A percentile compares a stretch with the other conserved stretches of the same genome.
Conservation (phyloP, 2,797 vertebrate genomes). For the Phrynocephalus forsythii region DNA sequence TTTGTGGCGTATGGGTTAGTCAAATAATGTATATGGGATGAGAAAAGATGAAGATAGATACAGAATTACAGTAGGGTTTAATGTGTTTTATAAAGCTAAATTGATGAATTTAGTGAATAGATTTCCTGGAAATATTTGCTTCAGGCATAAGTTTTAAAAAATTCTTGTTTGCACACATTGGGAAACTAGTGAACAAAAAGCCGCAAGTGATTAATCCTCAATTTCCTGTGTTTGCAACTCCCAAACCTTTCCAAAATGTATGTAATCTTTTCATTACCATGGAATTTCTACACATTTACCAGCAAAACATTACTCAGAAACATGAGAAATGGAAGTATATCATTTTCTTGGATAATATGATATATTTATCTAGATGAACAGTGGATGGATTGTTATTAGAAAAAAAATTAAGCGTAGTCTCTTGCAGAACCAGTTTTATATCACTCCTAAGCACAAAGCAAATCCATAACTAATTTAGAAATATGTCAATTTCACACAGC, state of each 20-base stretch:
- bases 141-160: background rate
- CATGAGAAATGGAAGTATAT: background rate
- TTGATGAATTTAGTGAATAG: background rate
- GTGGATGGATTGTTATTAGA: background rate
- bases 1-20: background rate
- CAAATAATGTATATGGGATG: background rate
- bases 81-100: background rate
- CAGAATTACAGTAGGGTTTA: background rate
- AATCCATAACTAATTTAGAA: constrained; percentile 22
- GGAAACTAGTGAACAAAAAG: background rate
- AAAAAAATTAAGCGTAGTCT: background rate
- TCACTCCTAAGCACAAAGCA: background rate
- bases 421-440: background rate
- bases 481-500: background rate
- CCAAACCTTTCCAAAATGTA: constrained; percentile 9
- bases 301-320: background rate
- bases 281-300: background rate
- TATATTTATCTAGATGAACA: background rate
- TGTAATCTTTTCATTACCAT: background rate
- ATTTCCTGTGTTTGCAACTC: background rate
- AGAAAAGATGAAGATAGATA: background rate
- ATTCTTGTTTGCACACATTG: background rate
- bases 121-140: background rate
- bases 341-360: background rate
- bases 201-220: background rate